Base-by-base conservation (phyloP, 1,140 invertebrate species). In the Gryllus bimaculatus region DNA sequence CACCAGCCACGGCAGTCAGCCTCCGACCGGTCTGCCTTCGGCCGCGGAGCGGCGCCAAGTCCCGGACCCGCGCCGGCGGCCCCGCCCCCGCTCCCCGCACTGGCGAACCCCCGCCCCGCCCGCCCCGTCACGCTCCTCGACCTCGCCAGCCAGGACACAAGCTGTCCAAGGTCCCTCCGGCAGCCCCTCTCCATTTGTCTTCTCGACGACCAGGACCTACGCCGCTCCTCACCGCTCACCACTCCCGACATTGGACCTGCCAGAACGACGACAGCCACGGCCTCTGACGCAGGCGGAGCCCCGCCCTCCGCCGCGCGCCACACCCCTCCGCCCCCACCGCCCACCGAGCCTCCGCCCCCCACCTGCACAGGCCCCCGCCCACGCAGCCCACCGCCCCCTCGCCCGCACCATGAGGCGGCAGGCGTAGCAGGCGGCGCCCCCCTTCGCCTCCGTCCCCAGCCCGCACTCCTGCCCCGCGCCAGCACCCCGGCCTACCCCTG, bases 161-260 rank as follows among this genome's bases (percentile, higher is more conserved):
- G 76, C 82, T 89, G 0, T 90, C 89, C 8, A 89, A n/a, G 83
- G 88, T 90, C 13, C 89, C 15, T 91, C 89, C 15, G 0, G 87
- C 90, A 79, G 90, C 89, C 77, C 84, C 18, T 83, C 90, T 13
- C 48, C 76, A 20, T n/a, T n/a, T 48, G 76, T 77, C 20, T n/a
- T 48, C 20, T 4, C 4, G 48, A 8, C 21, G 78, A 78, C 10
- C 49, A 49, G 49, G 77, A n/a, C n/a, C n/a, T n/a, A n/a, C n/a
- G n/a, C 0, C 18, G 10, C 54, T 66, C 54, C 54, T 66, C 18
- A 5, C 26, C 26, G 26, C 26, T 39, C 26, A 39, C 18, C 54
- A 66, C 54, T 7, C 88, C 8, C 88, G 87, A 78, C 18, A 39
- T n/a, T 47, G 18, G 21, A n/a, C 73, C 20, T n/a, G 73, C n/a